Evolutionary conservation across 2,113 vertebrate genomes (phyloP).

Genomic region (Cebus imitator): DNA sequence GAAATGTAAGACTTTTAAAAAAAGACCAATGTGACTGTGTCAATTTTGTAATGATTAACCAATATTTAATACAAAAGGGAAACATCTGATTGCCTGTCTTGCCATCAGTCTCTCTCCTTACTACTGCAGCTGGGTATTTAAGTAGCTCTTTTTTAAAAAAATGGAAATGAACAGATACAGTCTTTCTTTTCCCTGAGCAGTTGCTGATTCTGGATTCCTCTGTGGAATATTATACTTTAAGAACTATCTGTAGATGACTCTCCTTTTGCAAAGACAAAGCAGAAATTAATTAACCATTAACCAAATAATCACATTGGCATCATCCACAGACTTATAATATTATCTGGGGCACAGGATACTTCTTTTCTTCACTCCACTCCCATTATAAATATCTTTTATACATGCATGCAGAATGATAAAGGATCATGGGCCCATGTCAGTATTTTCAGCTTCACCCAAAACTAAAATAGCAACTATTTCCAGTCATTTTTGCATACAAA

Average conservation of each 20-base stretch:
- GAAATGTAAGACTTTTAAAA: slow-evolving; percentile 11
- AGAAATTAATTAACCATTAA: slow-evolving; percentile 52
- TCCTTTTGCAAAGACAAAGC: slow-evolving; percentile 75
- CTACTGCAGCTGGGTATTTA: neutral
- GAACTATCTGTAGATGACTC: slow-evolving; percentile 57
- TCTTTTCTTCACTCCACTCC: slow-evolving; percentile 14
- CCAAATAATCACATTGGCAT: slow-evolving; percentile 68
- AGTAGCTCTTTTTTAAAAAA: neutral
- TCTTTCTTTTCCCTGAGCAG: slow-evolving; percentile 37
- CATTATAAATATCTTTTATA: slow-evolving; percentile 44
- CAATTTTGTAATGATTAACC: neutral
- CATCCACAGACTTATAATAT: slow-evolving; percentile 52
- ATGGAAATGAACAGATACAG: slow-evolving; percentile 5
- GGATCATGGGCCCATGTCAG: slow-evolving; percentile 16
- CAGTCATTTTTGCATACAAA: slow-evolving; percentile 57
- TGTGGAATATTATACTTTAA: slow-evolving; percentile 51
- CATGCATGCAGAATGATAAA: slow-evolving; percentile 72
- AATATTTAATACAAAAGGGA: neutral
- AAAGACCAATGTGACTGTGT: neutral
- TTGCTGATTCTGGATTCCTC: slow-evolving; percentile 62
- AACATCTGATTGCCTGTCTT: neutral
- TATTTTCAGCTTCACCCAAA: slow-evolving; percentile 47
- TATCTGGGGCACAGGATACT: slow-evolving; percentile 55
- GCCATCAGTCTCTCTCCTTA: slow-evolving; percentile 8
- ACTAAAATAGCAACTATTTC: slow-evolving; percentile 41